phyloP scores from a whole-genome alignment of 2,113 vertebrate species.

The Thinocorus orbignyianus region DNA sequence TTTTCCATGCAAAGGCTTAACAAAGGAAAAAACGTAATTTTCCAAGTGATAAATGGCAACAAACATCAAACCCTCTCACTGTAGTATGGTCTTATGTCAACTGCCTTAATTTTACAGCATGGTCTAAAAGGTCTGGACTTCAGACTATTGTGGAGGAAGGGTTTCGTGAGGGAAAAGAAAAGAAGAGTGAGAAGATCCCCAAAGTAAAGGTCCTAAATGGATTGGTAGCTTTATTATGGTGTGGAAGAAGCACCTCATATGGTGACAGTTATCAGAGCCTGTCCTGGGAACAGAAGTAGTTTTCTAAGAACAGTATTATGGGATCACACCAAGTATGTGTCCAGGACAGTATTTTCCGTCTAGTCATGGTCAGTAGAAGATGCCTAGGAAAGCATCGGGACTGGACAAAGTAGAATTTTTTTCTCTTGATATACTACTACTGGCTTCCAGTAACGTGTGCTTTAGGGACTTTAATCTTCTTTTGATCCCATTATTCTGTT shows the following conservation, averaged over 20 bases:
- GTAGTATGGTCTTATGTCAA: neutral
- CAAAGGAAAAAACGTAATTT: neutral
- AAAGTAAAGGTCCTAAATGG: neutral
- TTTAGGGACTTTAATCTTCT: constrained; percentile 1
- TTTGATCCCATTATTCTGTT: constrained; percentile 11
- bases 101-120: neutral
- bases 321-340: neutral
- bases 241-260: neutral
- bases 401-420: neutral
- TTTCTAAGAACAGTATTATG: neutral
- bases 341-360: neutral
- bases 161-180: neutral
- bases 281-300: neutral
- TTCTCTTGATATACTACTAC: neutral
- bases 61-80: neutral
- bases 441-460: neutral
- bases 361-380: neutral
- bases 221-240: neutral
- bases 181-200: neutral
- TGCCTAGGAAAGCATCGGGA: neutral
- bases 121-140: neutral
- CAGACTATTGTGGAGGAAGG: neutral
- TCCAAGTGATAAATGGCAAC: neutral
- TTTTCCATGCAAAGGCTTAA: neutral
- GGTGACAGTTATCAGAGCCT: neutral